Evolutionary conservation across 2,113 vertebrate genomes (phyloP).

Genomic region (Sitta europaea): DNA sequence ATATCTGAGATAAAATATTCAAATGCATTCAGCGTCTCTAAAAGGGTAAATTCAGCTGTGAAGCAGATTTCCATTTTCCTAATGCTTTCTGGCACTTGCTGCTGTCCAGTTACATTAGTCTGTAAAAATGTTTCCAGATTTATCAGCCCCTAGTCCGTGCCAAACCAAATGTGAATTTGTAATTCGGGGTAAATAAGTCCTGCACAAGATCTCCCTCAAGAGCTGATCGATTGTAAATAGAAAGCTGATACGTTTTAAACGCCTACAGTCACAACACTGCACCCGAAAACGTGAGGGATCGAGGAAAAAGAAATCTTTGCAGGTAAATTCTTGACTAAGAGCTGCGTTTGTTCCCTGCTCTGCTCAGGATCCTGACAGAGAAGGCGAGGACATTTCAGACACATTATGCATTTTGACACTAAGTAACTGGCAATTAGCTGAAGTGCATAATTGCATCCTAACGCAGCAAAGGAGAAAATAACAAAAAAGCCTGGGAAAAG

Average conservation of each 20-base stretch:
- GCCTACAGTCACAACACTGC: neutral
- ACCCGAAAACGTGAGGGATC: neutral
- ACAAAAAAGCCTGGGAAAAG: neutral
- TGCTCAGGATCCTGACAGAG: neutral
- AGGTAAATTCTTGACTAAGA: neutral
- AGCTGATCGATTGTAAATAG: neutral
- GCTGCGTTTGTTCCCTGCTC: neutral
- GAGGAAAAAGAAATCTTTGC: constrained; percentile 13
- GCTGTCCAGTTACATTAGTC: constrained; percentile 61
- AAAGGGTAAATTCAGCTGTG: constrained; percentile 61
- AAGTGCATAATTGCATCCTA: constrained; percentile 51
- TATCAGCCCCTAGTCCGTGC: constrained; percentile 40
- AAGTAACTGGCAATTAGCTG: constrained; percentile 56
- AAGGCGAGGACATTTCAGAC: neutral
- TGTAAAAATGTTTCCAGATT: constrained; percentile 24
- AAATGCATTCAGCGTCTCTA: constrained; percentile 57
- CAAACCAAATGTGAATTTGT: constrained; percentile 45
- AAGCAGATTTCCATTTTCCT: constrained; percentile 63
- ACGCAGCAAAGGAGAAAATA: constrained; percentile 33
- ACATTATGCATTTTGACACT: constrained; percentile 53
- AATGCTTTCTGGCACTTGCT: constrained; percentile 65
- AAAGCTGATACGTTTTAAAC: neutral
- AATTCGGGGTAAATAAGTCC: constrained; percentile 45
- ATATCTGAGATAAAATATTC: constrained; percentile 66
- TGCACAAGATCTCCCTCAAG: neutral